Conservation (phyloP, 2,113 vertebrate species). For the Hemichromis elongatus region DNA sequence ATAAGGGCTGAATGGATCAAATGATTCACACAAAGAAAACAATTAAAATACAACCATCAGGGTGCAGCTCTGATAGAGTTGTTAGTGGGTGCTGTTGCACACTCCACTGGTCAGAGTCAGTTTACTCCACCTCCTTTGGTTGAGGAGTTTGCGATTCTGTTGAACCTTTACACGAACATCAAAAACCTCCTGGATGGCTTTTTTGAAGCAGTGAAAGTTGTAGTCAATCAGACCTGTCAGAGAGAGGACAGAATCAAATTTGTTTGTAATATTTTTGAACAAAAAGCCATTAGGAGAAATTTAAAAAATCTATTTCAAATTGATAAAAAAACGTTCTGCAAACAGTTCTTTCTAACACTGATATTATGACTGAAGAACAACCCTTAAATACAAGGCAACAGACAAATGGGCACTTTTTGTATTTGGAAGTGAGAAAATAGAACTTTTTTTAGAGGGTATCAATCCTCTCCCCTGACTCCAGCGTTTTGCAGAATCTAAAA, state of each 20-base stretch:
- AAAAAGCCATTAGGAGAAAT: too few relatives aligned
- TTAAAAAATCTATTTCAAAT: background rate
- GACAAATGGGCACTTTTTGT: background rate
- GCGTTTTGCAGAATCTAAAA: background rate
- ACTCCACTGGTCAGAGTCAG: constrained; percentile 78
- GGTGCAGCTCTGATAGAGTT: background rate
- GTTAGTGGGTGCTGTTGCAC: constrained; percentile 57
- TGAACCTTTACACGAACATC: constrained; percentile 89
- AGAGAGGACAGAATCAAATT: background rate
- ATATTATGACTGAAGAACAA: background rate
- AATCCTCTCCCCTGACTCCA: background rate
- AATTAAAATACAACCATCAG: background rate
- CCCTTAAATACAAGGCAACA: background rate
- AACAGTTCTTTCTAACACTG: background rate
- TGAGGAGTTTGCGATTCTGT: constrained; percentile 84
- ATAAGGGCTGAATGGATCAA: background rate
- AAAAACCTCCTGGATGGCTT: constrained; percentile 95
- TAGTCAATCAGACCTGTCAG: constrained; percentile 89
- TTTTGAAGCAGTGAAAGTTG: constrained; percentile 96
- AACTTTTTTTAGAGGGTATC: background rate
- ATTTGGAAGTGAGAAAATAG: background rate
- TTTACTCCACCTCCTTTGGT: constrained; percentile 80
- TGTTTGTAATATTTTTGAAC: background rate
- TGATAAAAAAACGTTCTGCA: too few relatives aligned
- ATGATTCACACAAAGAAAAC: background rate